These are phyloP conservation scores for Serilophus lunatus DNA, from an alignment of 2,113 vertebrate genomes.

Conservation along the genomic window DNA sequence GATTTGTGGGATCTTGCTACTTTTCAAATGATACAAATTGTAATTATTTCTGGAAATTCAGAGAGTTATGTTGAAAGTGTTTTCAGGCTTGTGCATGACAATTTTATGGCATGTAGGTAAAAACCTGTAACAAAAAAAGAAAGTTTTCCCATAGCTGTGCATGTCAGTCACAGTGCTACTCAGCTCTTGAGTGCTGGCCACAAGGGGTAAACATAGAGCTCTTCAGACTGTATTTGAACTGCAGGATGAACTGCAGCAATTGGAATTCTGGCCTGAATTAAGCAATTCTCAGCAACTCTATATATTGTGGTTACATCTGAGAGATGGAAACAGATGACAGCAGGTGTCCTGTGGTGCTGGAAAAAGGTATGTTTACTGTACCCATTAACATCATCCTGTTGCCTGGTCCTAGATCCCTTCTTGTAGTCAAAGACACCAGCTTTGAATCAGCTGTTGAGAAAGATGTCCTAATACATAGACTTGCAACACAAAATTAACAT, in stretches of 20 bases:
- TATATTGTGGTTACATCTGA: background rate
- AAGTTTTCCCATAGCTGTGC: background rate
- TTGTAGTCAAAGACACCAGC: background rate
- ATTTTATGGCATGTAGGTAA: background rate
- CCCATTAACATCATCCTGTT: background rate
- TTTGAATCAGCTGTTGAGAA: background rate
- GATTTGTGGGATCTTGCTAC: background rate
- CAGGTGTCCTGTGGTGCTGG: background rate
- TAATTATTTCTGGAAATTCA: background rate
- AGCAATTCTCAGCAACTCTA: background rate
- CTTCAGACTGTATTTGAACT: background rate
- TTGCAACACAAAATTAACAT: background rate
- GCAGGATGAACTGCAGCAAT: background rate
- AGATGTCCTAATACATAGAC: background rate
- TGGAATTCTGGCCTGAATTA: background rate
- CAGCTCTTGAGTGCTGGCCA: background rate
- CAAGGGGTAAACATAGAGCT: background rate
- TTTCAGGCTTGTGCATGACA: background rate
- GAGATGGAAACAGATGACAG: background rate
- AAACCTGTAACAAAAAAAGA: background rate
- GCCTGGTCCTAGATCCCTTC: background rate
- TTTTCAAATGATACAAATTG: background rate
- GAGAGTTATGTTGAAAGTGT: background rate
- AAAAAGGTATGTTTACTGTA: background rate
- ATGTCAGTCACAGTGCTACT: background rate